phyloP scores from a whole-genome alignment of 2,797 vertebrate genomes.

The Cuculus canorus region DNA sequence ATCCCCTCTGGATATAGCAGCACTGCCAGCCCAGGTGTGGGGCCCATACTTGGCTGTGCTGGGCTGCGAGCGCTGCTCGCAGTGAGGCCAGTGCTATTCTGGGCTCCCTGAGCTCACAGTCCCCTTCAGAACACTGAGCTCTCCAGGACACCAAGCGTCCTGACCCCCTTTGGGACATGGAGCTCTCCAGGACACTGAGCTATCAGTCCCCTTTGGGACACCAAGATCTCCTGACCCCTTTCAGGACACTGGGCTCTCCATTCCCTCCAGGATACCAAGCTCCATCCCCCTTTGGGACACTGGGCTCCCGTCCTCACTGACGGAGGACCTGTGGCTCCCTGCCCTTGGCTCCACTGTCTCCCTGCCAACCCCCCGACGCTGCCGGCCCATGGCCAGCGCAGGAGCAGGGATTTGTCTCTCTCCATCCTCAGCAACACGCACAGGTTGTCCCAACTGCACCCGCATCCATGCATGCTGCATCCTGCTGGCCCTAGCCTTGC shows the following conservation, averaged over 20 bases:
- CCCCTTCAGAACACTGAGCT: too few species aligned
- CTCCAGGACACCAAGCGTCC: not conserved
- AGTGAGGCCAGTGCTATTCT: constrained; percentile 44
- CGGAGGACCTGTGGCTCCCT: not conserved
- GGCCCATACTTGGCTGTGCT: constrained; percentile 18
- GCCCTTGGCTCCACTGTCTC: accelerated
- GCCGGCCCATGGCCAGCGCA: not conserved
- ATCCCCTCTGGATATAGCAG: constrained; percentile 20
- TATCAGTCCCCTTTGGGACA: too few species aligned
- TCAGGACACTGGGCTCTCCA: too few species aligned
- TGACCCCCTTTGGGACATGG: too few species aligned
- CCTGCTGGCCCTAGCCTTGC: not conserved
- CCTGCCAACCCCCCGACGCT: not conserved
- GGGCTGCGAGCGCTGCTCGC: accelerated
- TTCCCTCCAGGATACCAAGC: too few species aligned
- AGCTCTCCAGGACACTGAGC: too few species aligned
- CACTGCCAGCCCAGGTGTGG: not conserved
- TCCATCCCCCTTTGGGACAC: too few species aligned
- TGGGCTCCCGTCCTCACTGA: not conserved
- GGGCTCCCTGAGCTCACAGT: constrained; percentile 34
- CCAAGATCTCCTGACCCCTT: too few species aligned
- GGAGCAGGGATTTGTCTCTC: not conserved
- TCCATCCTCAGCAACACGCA: too few species aligned
- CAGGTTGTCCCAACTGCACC: not conserved
- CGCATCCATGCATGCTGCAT: not conserved